Base-by-base conservation (phyloP, 2,797 vertebrate genomes). In the Leptatherina wallacei region DNA sequence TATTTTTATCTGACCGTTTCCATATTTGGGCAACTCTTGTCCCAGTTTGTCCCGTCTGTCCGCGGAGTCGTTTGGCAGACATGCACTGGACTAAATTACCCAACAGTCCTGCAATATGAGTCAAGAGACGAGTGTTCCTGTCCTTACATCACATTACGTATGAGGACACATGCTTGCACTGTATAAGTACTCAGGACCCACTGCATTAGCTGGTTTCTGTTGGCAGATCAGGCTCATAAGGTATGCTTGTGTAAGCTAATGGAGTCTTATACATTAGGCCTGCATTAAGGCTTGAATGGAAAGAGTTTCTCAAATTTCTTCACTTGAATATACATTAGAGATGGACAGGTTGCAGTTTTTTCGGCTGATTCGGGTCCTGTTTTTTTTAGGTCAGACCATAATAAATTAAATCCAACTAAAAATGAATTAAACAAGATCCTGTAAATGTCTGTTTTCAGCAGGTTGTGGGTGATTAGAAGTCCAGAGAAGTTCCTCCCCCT, bases 1-100 rank as follows among this genome's bases (percentile, higher is more conserved):
- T 90, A 83, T 87, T 89, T 82, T 90, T 81, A 80, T 88, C 89
- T 80, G 84, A 75, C 77, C 75, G 8, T 75, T 79, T 87, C 91
- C 84, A 74, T 89, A 80, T 89, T 90, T 87, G 81, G 87, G 78
- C 68, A 61, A 12, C 62, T 69, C 70, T 77, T 83, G 82, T 85
- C 69, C 75, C 73, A 75, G 68, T 82, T 73, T 76, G 64, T 47
- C 67, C 76, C 11, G 58, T 47, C 76, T 61, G 73, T 56, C n/a
- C n/a, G n/a, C n/a, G n/a, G n/a, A 18, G 63, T 61, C 71, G 65
- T 69, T 77, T 75, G 76, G 67, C 22, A 61, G 35, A 52, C 57
- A 60, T 65, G 51, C 54, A 32, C 60, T 55, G 35, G 60, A 49
- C 33, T 22, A 30, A 51, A 40, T 24, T 1, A 59, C 27, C 18